Conservation (phyloP, 2,888 invertebrate species). For the Onchidella celtica region DNA sequence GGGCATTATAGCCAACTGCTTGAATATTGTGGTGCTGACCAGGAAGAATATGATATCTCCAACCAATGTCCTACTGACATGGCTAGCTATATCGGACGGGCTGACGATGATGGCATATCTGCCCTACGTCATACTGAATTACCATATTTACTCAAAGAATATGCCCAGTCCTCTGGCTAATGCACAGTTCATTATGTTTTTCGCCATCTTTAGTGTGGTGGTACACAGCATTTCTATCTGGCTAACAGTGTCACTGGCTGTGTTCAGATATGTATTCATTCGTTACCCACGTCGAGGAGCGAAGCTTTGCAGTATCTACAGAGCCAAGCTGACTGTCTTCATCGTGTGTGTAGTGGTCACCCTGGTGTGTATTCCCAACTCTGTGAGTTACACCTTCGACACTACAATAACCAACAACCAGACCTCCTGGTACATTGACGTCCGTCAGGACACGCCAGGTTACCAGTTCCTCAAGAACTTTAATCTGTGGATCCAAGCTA, state of each 20-base stretch:
- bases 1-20: constrained; percentile 93
- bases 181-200: constrained; percentile 84
- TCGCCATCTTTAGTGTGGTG: constrained; percentile 93
- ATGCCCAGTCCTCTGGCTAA: constrained; percentile 72
- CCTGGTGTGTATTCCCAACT: constrained; percentile 77
- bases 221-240: constrained; percentile 96
- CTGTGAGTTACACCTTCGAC: constrained; percentile 80
- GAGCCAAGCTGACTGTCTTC: constrained; percentile 91
- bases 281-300: constrained; percentile 87
- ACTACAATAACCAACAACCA: constrained; percentile 66
- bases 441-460: constrained; percentile 79
- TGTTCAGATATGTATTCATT: constrained; percentile 88
- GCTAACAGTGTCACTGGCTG: constrained; percentile 94
- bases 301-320: constrained; percentile 90
- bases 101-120: constrained; percentile 94
- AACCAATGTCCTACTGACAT: constrained; percentile 93
- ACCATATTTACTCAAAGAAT: constrained; percentile 82
- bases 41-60: constrained; percentile 93
- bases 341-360: constrained; percentile 74
- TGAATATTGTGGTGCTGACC: constrained; percentile 94
- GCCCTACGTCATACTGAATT: constrained; percentile 87
- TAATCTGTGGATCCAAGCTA: constrained; percentile 95
- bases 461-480: constrained; percentile 80
- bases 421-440: constrained; percentile 81
- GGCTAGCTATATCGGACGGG: constrained; percentile 92